Base-by-base conservation (phyloP, 1,140 invertebrate genomes). In the Pseudobourletiella spinata region DNA sequence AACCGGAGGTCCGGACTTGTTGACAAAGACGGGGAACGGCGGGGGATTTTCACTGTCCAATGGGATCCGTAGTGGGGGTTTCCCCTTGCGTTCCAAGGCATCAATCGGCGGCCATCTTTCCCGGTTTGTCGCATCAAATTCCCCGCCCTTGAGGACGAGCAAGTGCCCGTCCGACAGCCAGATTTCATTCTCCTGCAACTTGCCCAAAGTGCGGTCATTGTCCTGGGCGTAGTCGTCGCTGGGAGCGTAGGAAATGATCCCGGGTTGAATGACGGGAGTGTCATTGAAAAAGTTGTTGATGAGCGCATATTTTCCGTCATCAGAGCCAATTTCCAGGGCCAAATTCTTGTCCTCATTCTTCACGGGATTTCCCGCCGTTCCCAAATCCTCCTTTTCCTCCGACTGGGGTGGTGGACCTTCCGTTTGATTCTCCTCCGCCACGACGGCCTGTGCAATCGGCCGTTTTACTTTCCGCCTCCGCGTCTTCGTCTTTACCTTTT, bases 81-180 rank as follows among this genome's bases (percentile, higher is more conserved):
- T 57, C 14, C n/a, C 46, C 14, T 51, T 67, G 65, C 88, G 80
- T 66, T 80, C 79, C 72, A 87, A 91, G 71, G 86, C 80, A 71
- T 91, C 89, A 64, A 93, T 89, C 2, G 88, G 82, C 48, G 83
- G 81, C 87, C 87, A 91, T 14, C 77, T 76, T 3, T 66, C 55
- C 29, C 67, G 66, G 14, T 60, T 51, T 29, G 74, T 74, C 25
- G 61, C 32, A 30, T 68, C 66, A 65, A 74, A 81, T 2, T 77
- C 76, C 16, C 88, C 89, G 25, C 90, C 90, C 72, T 83, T 85
- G 25, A 92, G 75, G 14, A 93, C 88, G 15, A 93, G 74, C 29
- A 93, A 76, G 72, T 92, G 89, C 71, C 91, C 89, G 71, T 92
- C 89, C 0, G 89, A 86, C 44, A 92, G 76, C 88, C 89, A 93